phyloP scores from a whole-genome alignment of 64 coral and sea anemone species.

The Montipora sp. region DNA sequence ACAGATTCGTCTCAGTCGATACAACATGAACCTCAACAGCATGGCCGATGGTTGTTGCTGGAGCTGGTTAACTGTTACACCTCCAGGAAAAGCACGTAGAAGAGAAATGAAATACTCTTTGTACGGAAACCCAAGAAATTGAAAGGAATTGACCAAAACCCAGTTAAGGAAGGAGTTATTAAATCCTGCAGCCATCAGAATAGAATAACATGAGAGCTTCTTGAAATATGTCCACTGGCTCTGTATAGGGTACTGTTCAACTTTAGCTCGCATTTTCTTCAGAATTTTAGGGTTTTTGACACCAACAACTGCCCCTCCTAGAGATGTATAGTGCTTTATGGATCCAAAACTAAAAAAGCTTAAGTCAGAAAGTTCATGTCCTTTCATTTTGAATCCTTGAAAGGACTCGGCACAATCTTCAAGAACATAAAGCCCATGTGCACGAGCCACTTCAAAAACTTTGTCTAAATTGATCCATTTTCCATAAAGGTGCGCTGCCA shows the following conservation, averaged over 20 bases:
- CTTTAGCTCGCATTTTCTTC: constrained; percentile 80
- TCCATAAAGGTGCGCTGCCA: constrained; percentile 92
- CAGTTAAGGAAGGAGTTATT: constrained; percentile 51
- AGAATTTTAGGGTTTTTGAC: constrained; percentile 75
- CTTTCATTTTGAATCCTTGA: constrained; percentile 86
- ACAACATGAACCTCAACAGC: constrained; percentile 82
- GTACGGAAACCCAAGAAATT: constrained; percentile 70
- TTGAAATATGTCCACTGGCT: constrained; percentile 67
- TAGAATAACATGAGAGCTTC: constrained; percentile 81
- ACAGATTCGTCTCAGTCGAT: constrained; percentile 53
- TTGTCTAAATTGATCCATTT: constrained; percentile 87
- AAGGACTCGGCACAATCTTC: constrained; percentile 99
- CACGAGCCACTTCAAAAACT: constrained; percentile 64
- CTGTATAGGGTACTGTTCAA: constrained; percentile 75
- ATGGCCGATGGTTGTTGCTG: constrained; percentile 81
- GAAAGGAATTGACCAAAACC: constrained; percentile 43
- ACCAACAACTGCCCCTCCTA: constrained; percentile 87
- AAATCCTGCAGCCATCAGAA: constrained; percentile 67
- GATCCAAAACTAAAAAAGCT: constrained; percentile 95
- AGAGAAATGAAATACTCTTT: constrained; percentile 82
- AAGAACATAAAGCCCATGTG: constrained; percentile 69
- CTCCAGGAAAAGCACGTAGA: constrained; percentile 85
- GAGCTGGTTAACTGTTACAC: constrained; percentile 49
- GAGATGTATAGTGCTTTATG: constrained; percentile 86
- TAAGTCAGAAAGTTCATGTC: constrained; percentile 79